Conservation (phyloP, 2,797 vertebrate species). For the Cirrhinus molitorella region DNA sequence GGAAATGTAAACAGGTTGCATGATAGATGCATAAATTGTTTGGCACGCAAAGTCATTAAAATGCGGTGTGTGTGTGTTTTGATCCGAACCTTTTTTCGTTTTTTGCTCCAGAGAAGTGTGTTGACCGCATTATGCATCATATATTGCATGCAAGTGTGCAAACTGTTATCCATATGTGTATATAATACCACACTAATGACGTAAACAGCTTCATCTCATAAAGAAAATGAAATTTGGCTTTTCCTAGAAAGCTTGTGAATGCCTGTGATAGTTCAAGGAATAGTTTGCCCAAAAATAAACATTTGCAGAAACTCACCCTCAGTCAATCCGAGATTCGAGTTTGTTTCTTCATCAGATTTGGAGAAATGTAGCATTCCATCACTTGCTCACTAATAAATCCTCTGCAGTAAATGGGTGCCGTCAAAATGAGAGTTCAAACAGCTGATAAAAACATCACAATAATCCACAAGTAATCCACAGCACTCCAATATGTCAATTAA, state of each 20-base stretch:
- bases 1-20: slow-evolving; percentile 72
- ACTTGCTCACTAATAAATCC: background rate
- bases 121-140: background rate
- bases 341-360: background rate
- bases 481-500: background rate
- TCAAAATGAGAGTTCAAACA: background rate
- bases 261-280: background rate
- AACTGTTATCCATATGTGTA: background rate
- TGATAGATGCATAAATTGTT: slow-evolving; percentile 74
- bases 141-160: slow-evolving; percentile 28
- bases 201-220: background rate
- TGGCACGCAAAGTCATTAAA: slow-evolving; percentile 64
- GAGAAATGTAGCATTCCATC: background rate
- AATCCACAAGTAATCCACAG: background rate
- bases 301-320: background rate
- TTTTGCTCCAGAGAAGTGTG: background rate
- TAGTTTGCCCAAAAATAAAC: background rate
- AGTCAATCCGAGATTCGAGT: background rate
- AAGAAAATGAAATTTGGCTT: background rate
- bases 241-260: background rate
- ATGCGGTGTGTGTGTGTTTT: slow-evolving; percentile 44
- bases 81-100: slow-evolving; percentile 48
- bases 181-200: background rate
- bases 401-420: background rate
- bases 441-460: background rate